Evolutionary conservation across 2,797 vertebrate genomes (phyloP).

Genomic region (Vespertilio murinus): DNA sequence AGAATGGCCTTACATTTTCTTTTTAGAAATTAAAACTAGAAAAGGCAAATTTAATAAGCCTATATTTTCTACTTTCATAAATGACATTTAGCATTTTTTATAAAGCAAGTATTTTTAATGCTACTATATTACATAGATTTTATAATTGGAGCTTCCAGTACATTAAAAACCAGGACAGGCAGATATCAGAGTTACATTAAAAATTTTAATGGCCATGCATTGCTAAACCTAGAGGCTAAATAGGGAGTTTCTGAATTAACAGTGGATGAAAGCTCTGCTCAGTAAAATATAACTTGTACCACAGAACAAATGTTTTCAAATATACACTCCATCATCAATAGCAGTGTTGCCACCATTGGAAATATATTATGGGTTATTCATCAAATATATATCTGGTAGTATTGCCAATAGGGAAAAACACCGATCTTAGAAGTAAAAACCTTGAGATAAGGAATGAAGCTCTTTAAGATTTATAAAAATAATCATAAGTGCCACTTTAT

Average conservation of each 20-base stretch:
- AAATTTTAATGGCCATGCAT: neutral
- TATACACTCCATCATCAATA: neutral
- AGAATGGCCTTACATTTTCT: neutral
- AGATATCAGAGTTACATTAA: neutral
- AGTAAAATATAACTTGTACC: neutral
- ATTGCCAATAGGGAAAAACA: neutral
- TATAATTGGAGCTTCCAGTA: neutral
- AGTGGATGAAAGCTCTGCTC: neutral
- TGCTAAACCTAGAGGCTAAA: neutral
- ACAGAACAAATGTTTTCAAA: constrained; percentile 37
- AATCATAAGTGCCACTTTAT: neutral
- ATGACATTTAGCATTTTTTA: neutral
- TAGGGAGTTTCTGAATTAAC: constrained; percentile 24
- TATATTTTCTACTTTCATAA: neutral
- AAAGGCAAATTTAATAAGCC: neutral
- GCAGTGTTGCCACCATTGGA: neutral
- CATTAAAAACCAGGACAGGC: neutral
- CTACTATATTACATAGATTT: neutral
- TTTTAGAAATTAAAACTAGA: neutral
- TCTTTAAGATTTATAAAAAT: neutral
- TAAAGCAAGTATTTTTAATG: neutral
- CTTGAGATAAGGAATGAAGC: neutral
- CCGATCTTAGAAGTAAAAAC: neutral
- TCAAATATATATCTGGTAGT: neutral
- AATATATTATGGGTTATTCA: neutral